These are phyloP conservation scores for Morpho deidamia DNA, from an alignment of 2,888 invertebrate species.

Conservation along the genomic window DNA sequence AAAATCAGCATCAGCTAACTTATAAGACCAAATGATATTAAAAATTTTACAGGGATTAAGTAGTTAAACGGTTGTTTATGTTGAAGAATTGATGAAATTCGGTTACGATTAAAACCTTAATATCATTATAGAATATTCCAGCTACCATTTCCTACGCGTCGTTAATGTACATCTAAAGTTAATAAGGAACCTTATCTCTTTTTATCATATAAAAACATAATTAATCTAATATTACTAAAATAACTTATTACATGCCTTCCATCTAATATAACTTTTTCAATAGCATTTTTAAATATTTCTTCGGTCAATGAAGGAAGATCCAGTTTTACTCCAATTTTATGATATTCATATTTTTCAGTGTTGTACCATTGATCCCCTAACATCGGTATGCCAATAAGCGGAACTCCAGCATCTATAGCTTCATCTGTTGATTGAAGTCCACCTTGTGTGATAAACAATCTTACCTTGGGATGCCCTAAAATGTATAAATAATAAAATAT, in stretches of 20 bases:
- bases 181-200: too few species aligned
- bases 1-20: neutral
- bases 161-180: too few species aligned
- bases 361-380: conserved; percentile 53
- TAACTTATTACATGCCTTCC: conserved; percentile 22
- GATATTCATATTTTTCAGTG: conserved; percentile 3
- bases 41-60: too few species aligned
- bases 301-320: conserved; percentile 23
- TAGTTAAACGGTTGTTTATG: too few species aligned
- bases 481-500: neutral
- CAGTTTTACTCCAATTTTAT: conserved; percentile 16
- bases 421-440: conserved; percentile 51
- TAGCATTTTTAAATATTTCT: conserved; percentile 26
- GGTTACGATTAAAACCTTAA: too few species aligned
- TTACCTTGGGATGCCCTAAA: conserved; percentile 47
- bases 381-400: conserved; percentile 52
- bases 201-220: too few species aligned
- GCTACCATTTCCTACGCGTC: too few species aligned
- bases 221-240: too few species aligned
- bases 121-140: too few species aligned
- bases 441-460: conserved; percentile 52
- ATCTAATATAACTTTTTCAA: conserved; percentile 23
- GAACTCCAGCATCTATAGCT: conserved; percentile 47
- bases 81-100: too few species aligned
- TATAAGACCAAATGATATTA: too few species aligned